Evolutionary conservation across 2,797 vertebrate species (phyloP).

Genomic region (Molossus alvarezi): DNA sequence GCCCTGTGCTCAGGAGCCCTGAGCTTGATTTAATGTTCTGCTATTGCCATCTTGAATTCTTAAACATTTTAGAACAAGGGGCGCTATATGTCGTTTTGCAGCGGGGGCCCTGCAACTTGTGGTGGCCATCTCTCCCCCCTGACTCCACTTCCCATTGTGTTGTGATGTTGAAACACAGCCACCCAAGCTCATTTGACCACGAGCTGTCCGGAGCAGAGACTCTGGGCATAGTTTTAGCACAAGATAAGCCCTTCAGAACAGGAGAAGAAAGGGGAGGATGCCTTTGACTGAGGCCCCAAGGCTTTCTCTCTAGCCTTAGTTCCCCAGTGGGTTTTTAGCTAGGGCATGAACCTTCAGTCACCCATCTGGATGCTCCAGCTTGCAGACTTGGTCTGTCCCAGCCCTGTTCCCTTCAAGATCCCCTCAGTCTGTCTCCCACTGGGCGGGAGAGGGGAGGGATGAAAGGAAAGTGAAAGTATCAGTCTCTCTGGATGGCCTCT

Average conservation of each 20-base stretch:
- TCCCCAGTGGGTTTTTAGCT: neutral
- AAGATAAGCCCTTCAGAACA: slow-evolving; percentile 1
- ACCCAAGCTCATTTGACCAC: neutral
- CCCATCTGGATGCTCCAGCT: neutral
- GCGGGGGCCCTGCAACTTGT: neutral
- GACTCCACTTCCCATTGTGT: neutral
- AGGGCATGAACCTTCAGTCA: neutral
- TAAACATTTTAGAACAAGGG: neutral
- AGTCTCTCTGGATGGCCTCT: slow-evolving; percentile 76
- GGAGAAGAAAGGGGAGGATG: neutral
- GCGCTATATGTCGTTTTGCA: neutral
- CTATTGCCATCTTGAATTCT: neutral
- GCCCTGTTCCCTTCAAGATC: slow-evolving; percentile 8
- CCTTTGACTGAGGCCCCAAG: neutral
- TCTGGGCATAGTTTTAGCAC: neutral
- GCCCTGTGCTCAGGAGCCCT: neutral
- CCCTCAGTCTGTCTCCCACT: neutral
- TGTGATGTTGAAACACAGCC: too few relatives aligned
- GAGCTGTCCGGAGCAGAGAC: neutral
- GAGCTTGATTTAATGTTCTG: neutral
- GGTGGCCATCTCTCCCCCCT: neutral
- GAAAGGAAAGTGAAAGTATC: slow-evolving; percentile 89
- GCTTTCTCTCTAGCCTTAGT: neutral
- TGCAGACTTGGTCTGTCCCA: slow-evolving; percentile 39
- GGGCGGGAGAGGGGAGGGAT: slow-evolving; percentile 45